Conservation (phyloP, 1,140 invertebrate species). For the Drosophila punjabiensis region DNA sequence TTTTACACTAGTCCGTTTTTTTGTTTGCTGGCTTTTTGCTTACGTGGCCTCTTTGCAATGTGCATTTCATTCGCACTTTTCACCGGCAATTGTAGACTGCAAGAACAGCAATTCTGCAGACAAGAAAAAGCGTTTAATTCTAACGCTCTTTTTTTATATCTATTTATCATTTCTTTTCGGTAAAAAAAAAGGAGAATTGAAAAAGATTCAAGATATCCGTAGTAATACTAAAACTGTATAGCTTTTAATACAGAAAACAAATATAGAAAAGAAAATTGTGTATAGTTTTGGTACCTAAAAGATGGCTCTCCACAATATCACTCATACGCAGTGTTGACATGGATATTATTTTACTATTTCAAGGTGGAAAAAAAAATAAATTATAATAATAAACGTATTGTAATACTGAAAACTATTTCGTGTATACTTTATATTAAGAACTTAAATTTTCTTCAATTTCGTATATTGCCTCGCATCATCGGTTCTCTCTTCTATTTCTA, state of each 20-base stretch:
- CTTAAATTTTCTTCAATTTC: slow-evolving; percentile 13
- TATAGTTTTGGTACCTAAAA: background rate
- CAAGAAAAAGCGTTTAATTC: background rate
- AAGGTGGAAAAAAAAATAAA: too few relatives aligned
- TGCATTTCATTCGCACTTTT: slow-evolving; percentile 15
- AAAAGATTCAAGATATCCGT: too few relatives aligned
- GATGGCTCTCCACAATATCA: background rate
- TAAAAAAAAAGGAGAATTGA: too few relatives aligned
- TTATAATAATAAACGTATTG: background rate
- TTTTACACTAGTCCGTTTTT: slow-evolving; percentile 66
- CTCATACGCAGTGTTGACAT: background rate
- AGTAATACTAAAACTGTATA: too few relatives aligned
- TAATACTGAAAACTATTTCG: background rate
- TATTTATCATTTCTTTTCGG: too few relatives aligned
- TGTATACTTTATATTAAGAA: too few relatives aligned
- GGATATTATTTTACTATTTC: background rate
- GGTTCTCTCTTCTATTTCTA: background rate
- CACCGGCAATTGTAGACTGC: background rate
- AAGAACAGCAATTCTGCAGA: background rate
- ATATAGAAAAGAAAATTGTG: too few relatives aligned
- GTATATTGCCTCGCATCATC: background rate
- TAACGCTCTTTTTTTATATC: background rate
- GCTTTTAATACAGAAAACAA: too few relatives aligned
- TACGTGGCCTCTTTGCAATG: background rate
- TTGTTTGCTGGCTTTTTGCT: slow-evolving; percentile 17